phyloP scores from a whole-genome alignment of 92 coral and sea anemone genomes.

The Epizoanthus stellaris region DNA sequence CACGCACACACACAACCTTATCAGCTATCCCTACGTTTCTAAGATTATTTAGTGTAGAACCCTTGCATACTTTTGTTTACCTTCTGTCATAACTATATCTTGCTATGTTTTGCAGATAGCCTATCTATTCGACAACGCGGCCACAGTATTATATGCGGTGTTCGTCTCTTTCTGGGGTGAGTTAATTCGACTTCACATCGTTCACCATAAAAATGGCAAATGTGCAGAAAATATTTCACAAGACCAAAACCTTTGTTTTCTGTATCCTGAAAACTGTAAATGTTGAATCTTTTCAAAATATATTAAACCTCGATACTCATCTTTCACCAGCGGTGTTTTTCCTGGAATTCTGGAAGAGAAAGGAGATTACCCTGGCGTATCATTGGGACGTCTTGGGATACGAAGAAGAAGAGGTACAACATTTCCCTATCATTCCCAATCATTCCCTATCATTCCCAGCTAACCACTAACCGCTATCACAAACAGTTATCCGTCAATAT shows the following conservation, averaged over 20 bases:
- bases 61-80: constrained; percentile 1
- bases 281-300: not conserved
- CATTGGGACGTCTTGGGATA: constrained; percentile 88
- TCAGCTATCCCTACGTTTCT: too few relatives aligned
- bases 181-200: constrained; percentile 5
- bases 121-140: constrained; percentile 87
- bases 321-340: constrained; percentile 81
- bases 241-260: too few relatives aligned
- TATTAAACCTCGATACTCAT: not conserved
- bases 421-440: not conserved
- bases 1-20: not conserved
- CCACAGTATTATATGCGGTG: constrained; percentile 83
- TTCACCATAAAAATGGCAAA: not conserved
- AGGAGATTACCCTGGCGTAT: constrained; percentile 81
- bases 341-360: constrained; percentile 94
- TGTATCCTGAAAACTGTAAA: too few relatives aligned
- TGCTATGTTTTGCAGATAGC: constrained; percentile 64
- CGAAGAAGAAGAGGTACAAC: constrained; percentile 82
- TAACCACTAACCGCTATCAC: too few relatives aligned
- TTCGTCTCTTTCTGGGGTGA: constrained; percentile 93
- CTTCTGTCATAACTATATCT: not conserved
- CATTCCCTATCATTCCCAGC: not conserved
- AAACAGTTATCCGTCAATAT: too few relatives aligned
- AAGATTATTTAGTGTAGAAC: not conserved
- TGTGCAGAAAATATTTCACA: too few relatives aligned